These are phyloP conservation scores for Cheilosia soror DNA, from an alignment of 2,888 invertebrate species.

Conservation along the genomic window DNA sequence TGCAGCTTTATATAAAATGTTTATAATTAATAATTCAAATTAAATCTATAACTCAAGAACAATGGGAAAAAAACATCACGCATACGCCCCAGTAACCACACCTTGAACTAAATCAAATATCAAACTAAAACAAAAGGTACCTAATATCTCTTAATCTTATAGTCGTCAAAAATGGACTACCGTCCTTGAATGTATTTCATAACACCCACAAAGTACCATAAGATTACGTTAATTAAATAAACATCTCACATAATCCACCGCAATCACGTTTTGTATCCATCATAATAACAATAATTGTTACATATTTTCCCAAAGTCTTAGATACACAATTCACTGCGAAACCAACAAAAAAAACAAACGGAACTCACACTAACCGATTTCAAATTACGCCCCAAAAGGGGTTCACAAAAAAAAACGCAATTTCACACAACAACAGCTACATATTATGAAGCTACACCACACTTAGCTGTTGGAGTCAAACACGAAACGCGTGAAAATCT, in stretches of 20 bases:
- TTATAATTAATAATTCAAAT: no score
- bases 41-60: neutral
- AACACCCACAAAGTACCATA: neutral
- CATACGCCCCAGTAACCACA: neutral
- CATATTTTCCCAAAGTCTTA: slow-evolving; percentile 56
- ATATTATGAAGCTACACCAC: slow-evolving; percentile 7
- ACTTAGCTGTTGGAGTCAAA: slow-evolving; percentile 33
- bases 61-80: neutral
- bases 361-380: slow-evolving; percentile 37
- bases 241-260: slow-evolving; percentile 51
- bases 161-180: slow-evolving; percentile 1
- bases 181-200: neutral
- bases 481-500: slow-evolving; percentile 66
- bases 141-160: neutral
- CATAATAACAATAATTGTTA: slow-evolving; percentile 54
- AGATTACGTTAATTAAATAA: slow-evolving; percentile 36
- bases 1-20: no score
- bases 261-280: slow-evolving; percentile 61
- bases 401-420: slow-evolving; percentile 2
- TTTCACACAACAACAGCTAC: slow-evolving; percentile 50
- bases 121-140: neutral
- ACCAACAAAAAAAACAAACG: neutral
- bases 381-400: slow-evolving; percentile 47
- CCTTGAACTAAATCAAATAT: neutral
- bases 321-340: neutral